Evolutionary conservation across 2,113 vertebrate species (phyloP), one percentile per base, ranked within the genome.

Genomic region (Oplegnathus fasciatus): DNA sequence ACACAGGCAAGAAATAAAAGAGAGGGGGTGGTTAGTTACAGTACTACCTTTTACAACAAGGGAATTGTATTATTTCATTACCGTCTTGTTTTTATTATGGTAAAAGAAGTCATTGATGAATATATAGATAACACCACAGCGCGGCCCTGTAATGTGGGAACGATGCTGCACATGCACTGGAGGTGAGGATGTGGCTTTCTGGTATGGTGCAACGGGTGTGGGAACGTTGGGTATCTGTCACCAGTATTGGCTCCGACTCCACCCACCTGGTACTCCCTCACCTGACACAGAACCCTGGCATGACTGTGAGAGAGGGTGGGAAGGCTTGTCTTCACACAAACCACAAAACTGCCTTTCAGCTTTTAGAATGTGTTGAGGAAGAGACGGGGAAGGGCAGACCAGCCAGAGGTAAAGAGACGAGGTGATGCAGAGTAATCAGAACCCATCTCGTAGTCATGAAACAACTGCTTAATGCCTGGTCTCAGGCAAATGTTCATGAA

Each of bases 401-500:
- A 32, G 30, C 18, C 5, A 40, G 54, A 48, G 34, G 66, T 50
- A 40, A 75, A 58, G 40, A 74, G 61, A 74, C 15, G 57, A 77
- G 44, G 58, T 68, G 67, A 69, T 57, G 75, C 57, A 61, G 68
- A 54, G 71, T 82, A 75, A 79, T 84, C 78, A 46, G 78, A 40
- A 75, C 20, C 70, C 75, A 57, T 82, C 65, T 62, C 76, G 71
- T 75, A 55, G 62, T 75, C 65, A 10, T 75, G 83, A 76, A 86
- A 68, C 58, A 69, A 78, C 64, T 73, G 74, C 55, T 77, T 70
- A 73, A 77, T 37, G 68, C 54, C 83, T 77, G 37, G 67, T 71
- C 60, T 65, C 78, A 69, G 78, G 72, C 26, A 67, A 82, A 80
- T 58, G 20, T 72, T 81, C 61, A 80, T 75, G 40, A 77, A 90